phyloP scores from a whole-genome alignment of 2,888 invertebrate genomes.

The Harmothoe impar region DNA sequence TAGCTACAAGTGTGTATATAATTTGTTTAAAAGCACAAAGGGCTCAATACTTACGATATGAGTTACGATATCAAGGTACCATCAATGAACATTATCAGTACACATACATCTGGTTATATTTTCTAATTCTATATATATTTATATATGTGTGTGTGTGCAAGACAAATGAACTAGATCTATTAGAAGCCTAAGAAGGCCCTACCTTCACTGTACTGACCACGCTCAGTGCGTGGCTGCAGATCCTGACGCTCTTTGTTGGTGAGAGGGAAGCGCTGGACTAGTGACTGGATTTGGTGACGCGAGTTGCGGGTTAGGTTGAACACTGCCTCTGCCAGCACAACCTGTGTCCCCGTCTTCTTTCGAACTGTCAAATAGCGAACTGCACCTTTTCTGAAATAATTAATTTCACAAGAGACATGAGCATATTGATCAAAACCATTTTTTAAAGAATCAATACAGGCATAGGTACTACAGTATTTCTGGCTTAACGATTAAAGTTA shows the following conservation, averaged over 20 bases:
- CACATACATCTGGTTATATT: too few species aligned
- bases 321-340: slow-evolving; percentile 79
- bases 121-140: too few species aligned
- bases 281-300: slow-evolving; percentile 86
- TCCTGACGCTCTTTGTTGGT: slow-evolving; percentile 89
- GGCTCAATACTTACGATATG: too few species aligned
- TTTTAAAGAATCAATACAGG: not conserved
- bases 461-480: too few species aligned
- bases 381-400: slow-evolving; percentile 85
- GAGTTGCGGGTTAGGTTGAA: slow-evolving; percentile 88
- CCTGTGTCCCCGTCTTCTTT: slow-evolving; percentile 86
- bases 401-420: not conserved
- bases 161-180: too few species aligned
- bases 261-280: slow-evolving; percentile 88
- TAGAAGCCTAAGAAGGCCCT: too few species aligned
- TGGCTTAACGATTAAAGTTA: too few species aligned
- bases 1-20: too few species aligned
- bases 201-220: slow-evolving; percentile 86
- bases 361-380: slow-evolving; percentile 89
- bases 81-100: too few species aligned
- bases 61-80: too few species aligned
- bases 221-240: slow-evolving; percentile 88
- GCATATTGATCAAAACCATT: not conserved
- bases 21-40: too few species aligned
- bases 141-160: too few species aligned